Base-by-base conservation (phyloP, 2,113 vertebrate genomes). In the Isichthys henryi region DNA sequence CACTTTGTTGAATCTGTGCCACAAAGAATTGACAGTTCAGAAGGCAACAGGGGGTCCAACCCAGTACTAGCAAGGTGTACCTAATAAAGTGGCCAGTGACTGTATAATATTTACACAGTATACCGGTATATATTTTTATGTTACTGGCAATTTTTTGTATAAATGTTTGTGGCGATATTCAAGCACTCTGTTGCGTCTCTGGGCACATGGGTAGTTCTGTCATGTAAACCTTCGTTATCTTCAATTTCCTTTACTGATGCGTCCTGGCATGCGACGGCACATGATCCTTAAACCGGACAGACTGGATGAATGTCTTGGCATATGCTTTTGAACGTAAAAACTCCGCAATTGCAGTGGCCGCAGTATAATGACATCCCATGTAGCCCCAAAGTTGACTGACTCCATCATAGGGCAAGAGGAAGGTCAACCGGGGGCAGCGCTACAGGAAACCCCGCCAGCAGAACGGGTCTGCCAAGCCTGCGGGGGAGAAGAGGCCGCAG, bases 401-500 rank as follows among this genome's bases (percentile, higher is more conserved):
- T 77, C 43, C 31, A 19, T 88, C 27, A 21, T 88, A 93, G 91
- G 84, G 35, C 62, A 91, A 90, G 82, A 90, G 90, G 83, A 89
- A 39, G 49, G 66, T 17, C 70, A 89, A 88, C 52, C 88, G 89
- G 87, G 31, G 50, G 74, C 83, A 80, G n/a, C 21, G 74, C n/a
- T 83, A 48, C 46, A 91, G 87, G 56, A 92, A 90, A 80, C 77
- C 43, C 58, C 88, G 52, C 50, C n/a, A 48, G 1, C 70, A 90
- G 89, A 58, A 89, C 31, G 89, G 89, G 52, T 39, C 15, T 11
- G 10, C 17, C 8, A 13, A 35, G 19, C 27, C 27, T 39, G 15
- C 83, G 89, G 82, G 83, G 17, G 45, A 88, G 45, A 89, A 86
- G 92, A 45, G 93, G 90, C 94, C 94, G 90, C 93, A 94, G 82